phyloP scores from a whole-genome alignment of 2,113 vertebrate species.

The Chinchilla lanigera region DNA sequence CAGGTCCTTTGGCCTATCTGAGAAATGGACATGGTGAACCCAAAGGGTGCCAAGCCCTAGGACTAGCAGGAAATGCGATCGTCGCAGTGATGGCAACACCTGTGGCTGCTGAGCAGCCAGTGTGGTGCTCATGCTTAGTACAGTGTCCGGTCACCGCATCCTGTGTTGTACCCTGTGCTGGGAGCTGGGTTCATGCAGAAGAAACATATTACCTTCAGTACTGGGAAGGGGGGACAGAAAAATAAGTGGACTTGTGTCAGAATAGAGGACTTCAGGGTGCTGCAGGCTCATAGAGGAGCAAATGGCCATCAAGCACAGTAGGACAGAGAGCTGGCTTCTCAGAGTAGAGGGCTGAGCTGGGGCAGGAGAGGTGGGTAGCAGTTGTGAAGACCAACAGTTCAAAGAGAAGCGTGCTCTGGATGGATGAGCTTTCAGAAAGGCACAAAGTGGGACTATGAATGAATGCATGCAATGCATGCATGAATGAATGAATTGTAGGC shows the following conservation, averaged over 20 bases:
- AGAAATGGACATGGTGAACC: background rate
- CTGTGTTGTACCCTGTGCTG: background rate
- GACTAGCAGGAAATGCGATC: background rate
- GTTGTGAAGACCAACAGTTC: background rate
- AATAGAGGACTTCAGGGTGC: background rate
- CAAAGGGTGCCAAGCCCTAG: background rate
- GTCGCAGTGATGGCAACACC: background rate
- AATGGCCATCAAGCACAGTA: background rate
- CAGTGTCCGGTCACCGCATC: background rate
- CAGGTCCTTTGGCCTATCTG: background rate
- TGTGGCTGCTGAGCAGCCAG: background rate
- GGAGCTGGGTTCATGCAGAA: background rate
- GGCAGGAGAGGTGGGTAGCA: background rate
- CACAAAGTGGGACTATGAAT: background rate
- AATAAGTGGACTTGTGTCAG: background rate
- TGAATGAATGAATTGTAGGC: background rate
- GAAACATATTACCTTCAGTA: background rate
- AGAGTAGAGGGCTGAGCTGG: background rate
- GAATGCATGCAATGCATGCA: background rate
- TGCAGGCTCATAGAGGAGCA: background rate
- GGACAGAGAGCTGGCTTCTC: background rate
- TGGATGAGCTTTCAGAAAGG: background rate
- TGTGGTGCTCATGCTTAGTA: background rate
- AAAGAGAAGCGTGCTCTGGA: background rate
- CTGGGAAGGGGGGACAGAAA: background rate